phyloP scores from a whole-genome alignment of 2,113 vertebrate genomes.

The Triplophysa dalaica region DNA sequence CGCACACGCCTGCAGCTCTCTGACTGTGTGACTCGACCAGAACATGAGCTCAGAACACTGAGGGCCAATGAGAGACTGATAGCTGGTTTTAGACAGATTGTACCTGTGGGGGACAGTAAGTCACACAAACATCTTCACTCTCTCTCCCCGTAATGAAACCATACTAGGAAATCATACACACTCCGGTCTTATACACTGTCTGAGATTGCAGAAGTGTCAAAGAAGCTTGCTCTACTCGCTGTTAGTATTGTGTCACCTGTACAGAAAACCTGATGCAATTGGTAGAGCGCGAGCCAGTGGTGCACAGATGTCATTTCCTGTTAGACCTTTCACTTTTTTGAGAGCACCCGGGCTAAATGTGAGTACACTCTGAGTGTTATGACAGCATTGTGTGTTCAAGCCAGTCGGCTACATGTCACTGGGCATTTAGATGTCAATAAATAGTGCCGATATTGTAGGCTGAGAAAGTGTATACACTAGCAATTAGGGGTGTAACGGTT shows the following conservation, averaged over 20 bases:
- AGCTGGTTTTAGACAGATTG: conserved; percentile 32
- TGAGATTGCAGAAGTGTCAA: conserved; percentile 33
- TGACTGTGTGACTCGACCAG: conserved; percentile 27
- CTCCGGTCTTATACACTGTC: conserved; percentile 1
- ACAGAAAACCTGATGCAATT: conserved; percentile 15
- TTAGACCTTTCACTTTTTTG: not conserved
- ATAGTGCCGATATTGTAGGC: not conserved
- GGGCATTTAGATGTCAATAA: conserved; percentile 14
- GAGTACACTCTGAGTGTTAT: not conserved
- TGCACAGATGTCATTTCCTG: conserved; percentile 20
- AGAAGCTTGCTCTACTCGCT: conserved; percentile 4
- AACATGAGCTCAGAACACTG: conserved; percentile 16
- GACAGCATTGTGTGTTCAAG: conserved; percentile 3
- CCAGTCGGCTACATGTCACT: not conserved
- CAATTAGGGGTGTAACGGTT: too few relatives aligned
- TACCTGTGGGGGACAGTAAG: conserved; percentile 31
- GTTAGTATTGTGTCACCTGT: conserved; percentile 30
- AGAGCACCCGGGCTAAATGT: too few relatives aligned
- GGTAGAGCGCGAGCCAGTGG: not conserved
- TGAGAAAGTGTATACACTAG: too few relatives aligned
- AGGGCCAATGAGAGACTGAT: conserved; percentile 9
- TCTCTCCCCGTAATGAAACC: conserved; percentile 23
- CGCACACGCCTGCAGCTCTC: conserved; percentile 13
- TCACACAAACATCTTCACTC: conserved; percentile 18
- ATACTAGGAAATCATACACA: conserved; percentile 16